Base-by-base conservation (phyloP, 2,888 invertebrate genomes). In the Sclerodermus sp. region DNA sequence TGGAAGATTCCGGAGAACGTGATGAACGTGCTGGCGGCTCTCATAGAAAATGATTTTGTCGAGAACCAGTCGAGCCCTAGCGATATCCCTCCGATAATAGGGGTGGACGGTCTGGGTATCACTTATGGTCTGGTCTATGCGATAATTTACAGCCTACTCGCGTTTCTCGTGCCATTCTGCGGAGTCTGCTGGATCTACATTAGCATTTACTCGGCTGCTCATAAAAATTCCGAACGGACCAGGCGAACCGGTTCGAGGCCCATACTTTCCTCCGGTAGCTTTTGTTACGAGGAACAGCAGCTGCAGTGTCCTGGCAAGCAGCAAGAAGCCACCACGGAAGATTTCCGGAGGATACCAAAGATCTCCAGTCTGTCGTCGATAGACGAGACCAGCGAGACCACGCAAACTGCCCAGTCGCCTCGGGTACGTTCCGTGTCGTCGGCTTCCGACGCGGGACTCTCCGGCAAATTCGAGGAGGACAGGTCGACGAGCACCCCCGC, bases 151-250 rank as follows among this genome's bases (percentile, higher is more conserved):
- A 78, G 79, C 31, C 54, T 80, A 1, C 62, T 82, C 6, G 80
- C 81, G 14, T 83, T 83, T 57, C 64, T 82, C 31, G 66, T 79
- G 2, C 85, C 87, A 1, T 83, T 86, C 55, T 64, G 78, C n/a
- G 82, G 84, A 15, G 87, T 91, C 43, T 85, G 87, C 73, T 83
- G 88, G 75, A 88, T 90, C 73, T 91, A 91, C 74, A 81, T 85
- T 17, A 83, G 86, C 56, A 90, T 90, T 55, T 91, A 89, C 74
- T 82, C 85, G 12, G 91, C 90, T 8, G 91, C 91, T 6, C 85
- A 86, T 58, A 84, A 85, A 51, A 91, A 89, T 53, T 89, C 84
- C 50, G 84, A 84, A 57, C 78, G 87, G 15, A 84, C 86, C 45
- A 75, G 81, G 34, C 76, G 74, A 44, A 77, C 70, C 13, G 77